Percentiles rank a stretch among this genome's conserved stretches.
Evolutionary conservation across 2,888 invertebrate species (phyloP).

Genomic region (Adineta ricciae): DNA sequence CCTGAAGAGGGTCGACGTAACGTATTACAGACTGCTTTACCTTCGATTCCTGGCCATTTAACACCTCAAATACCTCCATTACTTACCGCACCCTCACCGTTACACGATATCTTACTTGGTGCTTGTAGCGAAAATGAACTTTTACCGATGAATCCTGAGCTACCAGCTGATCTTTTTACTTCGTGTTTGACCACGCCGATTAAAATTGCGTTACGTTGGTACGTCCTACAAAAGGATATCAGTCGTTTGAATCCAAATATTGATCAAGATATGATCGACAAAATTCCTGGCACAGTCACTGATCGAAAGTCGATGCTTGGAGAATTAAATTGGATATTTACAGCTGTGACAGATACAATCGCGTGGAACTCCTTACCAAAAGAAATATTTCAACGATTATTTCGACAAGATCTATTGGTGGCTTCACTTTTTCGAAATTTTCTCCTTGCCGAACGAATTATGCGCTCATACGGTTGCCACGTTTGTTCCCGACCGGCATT

Average conservation of each 20-base stretch:
- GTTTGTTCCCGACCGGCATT: slow-evolving; percentile 84
- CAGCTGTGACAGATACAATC: slow-evolving; percentile 97
- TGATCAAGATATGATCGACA: slow-evolving; percentile 71
- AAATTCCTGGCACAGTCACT: slow-evolving; percentile 32
- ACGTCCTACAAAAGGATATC: slow-evolving; percentile 58
- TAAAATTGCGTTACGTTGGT: slow-evolving; percentile 82
- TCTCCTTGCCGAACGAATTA: slow-evolving; percentile 83
- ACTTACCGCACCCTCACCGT: not conserved
- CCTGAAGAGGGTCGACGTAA: slow-evolving; percentile 44
- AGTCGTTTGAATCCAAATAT: slow-evolving; percentile 70
- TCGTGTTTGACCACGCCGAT: slow-evolving; percentile 96
- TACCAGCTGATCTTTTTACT: slow-evolving; percentile 93
- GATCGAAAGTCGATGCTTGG: slow-evolving; percentile 93
- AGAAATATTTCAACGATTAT: slow-evolving; percentile 85
- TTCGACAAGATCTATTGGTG: slow-evolving; percentile 91
- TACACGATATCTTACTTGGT: slow-evolving; percentile 42
- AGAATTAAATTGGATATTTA: slow-evolving; percentile 98
- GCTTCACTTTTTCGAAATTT: slow-evolving; percentile 94
- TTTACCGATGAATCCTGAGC: slow-evolving; percentile 88
- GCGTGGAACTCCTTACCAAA: slow-evolving; percentile 92
- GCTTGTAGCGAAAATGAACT: slow-evolving; percentile 86
- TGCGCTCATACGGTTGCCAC: slow-evolving; percentile 88
- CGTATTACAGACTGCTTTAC: not conserved
- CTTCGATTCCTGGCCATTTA: not conserved
- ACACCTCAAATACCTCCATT: not conserved